Base-by-base conservation (phyloP, 1,140 invertebrate genomes). In the Aethina tumida region DNA sequence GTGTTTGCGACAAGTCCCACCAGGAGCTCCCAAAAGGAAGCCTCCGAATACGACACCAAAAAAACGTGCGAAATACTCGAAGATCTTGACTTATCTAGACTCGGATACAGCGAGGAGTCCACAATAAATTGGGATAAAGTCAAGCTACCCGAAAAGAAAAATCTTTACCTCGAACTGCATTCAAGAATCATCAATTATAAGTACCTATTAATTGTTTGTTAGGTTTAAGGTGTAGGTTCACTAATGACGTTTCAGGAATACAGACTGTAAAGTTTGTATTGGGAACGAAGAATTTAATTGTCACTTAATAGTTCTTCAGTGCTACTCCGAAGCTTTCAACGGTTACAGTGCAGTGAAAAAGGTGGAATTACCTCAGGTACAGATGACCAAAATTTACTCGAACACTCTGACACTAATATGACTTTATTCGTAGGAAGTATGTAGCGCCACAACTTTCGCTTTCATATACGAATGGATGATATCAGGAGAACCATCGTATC, bases 401-500 rank as follows among this genome's bases (percentile, higher is more conserved):
- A 27, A 5, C 25, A 12, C 4, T 27, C n/a, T 13, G 7, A 12
- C 3, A n/a, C n/a, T n/a, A n/a, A n/a, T n/a, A n/a, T n/a, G n/a
- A n/a, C n/a, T n/a, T 27, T 27, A 17, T 49, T 52, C 41, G 10
- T 32, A 59, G 55, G 52, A 61, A 38, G 56, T 58, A 47, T 55
- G 53, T 27, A 57, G 51, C 29, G 45, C 52, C 6, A 14, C 39
- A 9, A 72, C 77, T 1, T 84, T 83, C 51, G 67, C 69, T 10
- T 70, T 72, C 22, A 75, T 80, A 43, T 84, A 84, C 55, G 72
- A 79, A 38, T 84, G 81, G 81, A 82, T 83, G 79, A 72, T 79
- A 42, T 71, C 67, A 27, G 63, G 68, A 8, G 63, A 55, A 14
- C 70, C 76, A 9, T 73, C 71, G 30, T 72, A 71, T 40, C 69